A percentile compares a stretch with the other conserved stretches of the same genome.
phyloP scores from a whole-genome alignment of 2,888 invertebrate species.

The Lepetodrilus schrolli region DNA sequence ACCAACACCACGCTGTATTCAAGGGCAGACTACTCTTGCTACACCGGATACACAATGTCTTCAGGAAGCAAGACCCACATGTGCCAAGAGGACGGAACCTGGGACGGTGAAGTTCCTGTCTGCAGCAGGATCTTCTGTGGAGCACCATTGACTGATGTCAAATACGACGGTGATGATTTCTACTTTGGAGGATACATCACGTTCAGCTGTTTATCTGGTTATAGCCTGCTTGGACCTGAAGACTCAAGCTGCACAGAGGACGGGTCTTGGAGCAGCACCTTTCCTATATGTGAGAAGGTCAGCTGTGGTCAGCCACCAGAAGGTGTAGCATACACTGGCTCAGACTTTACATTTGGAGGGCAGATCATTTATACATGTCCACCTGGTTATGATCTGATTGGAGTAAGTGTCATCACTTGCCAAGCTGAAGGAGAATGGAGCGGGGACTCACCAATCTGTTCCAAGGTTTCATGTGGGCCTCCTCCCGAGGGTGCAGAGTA shows the following conservation, averaged over 20 bases:
- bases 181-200: conserved; percentile 59
- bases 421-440: conserved; percentile 70
- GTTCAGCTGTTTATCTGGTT: conserved; percentile 67
- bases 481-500: conserved; percentile 30
- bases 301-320: conserved; percentile 56
- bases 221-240: conserved; percentile 48
- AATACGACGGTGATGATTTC: conserved; percentile 32
- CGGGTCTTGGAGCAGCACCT: conserved; percentile 62
- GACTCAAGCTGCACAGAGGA: conserved; percentile 57
- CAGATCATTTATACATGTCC: conserved; percentile 84
- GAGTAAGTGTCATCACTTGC: conserved; percentile 84
- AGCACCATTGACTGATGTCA: conserved; percentile 32
- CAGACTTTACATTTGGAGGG: conserved; percentile 35
- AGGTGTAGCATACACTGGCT: conserved; percentile 42
- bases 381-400: conserved; percentile 90
- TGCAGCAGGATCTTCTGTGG: conserved; percentile 59
- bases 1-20: neutral
- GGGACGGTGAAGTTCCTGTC: conserved; percentile 59
- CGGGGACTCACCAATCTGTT: conserved; percentile 60
- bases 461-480: conserved; percentile 52
- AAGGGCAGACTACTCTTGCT: neutral
- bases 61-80: conserved; percentile 86
- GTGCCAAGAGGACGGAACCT: conserved; percentile 72
- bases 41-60: neutral
- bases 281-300: conserved; percentile 62